phyloP scores from a whole-genome alignment of 2,888 invertebrate genomes.

The Seladonia tumulorum region DNA sequence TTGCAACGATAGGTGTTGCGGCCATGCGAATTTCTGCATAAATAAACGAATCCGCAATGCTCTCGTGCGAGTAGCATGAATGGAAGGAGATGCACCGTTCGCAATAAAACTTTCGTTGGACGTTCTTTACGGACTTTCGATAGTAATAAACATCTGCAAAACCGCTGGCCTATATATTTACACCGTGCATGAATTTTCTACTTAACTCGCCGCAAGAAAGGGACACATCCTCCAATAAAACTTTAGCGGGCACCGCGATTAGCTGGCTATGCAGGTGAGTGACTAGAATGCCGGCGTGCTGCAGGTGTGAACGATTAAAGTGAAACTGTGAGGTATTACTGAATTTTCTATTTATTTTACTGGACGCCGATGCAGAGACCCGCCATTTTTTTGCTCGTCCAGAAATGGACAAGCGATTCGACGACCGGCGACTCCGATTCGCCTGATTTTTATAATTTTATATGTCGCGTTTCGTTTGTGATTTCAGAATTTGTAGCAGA shows the following conservation, averaged over 20 bases:
- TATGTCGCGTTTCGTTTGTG: background rate
- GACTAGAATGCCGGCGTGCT: slow-evolving; percentile 7
- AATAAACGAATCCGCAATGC: background rate
- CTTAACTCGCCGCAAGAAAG: slow-evolving; percentile 11
- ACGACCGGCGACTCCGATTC: background rate
- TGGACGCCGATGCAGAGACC: background rate
- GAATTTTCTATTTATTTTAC: slow-evolving; percentile 26
- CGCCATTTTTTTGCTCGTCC: background rate
- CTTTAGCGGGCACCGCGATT: slow-evolving; percentile 4
- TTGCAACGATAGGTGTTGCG: background rate
- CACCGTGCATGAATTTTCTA: slow-evolving; percentile 30
- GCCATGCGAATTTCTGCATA: background rate
- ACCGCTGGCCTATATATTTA: slow-evolving; percentile 26
- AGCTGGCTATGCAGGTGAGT: slow-evolving; percentile 4
- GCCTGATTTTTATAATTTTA: background rate
- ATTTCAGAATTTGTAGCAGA: background rate
- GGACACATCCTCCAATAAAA: slow-evolving; percentile 23
- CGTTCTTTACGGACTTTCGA: slow-evolving; percentile 8
- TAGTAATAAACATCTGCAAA: slow-evolving; percentile 31
- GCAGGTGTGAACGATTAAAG: slow-evolving; percentile 45
- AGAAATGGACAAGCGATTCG: background rate
- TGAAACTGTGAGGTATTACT: slow-evolving; percentile 6
- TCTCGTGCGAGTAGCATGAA: background rate
- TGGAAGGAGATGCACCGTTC: background rate
- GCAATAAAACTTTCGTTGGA: slow-evolving; percentile 22